Base-by-base conservation (phyloP, 2,113 vertebrate genomes). In the Dasypus novemcinctus region DNA sequence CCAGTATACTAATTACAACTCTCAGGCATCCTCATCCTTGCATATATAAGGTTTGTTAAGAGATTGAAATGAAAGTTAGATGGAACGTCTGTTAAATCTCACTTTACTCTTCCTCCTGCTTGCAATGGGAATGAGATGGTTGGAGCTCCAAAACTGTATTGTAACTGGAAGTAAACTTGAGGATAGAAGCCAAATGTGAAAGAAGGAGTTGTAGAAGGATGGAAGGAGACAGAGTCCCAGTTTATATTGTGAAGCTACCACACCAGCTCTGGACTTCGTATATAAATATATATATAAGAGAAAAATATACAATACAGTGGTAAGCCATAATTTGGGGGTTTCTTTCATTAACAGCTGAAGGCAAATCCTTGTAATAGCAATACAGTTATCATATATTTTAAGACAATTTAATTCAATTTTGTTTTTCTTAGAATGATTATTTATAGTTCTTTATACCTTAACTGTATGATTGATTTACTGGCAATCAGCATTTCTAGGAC, bases 401-500 rank as follows among this genome's bases (percentile, higher is more conserved):
- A 95, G n/a, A 57, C 31, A 63, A 17, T 79, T 29, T n/a, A 36
- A 78, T 49, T 79, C 33, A 66, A 18, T 61, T 81, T 1, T 11
- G 38, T 83, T 95, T 68, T 91, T 14, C 59, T 87, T 82, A 59
- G 13, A 69, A 75, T 96, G 29, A 82, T 64, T 84, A 10, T 13
- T 87, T 90, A 57, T 29, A 17, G 3, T 76, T 91, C n/a, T 85
- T 94, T 82, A 93, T 85, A n/a, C 11, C 25, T 92, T 71, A 88
- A 54, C 15, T 79, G 82, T 43, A 43, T 78, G n/a, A 71, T 63
- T 76, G 59, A 81, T 12, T 94, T 85, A 76, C 15, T 46, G 75
- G 63, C 2, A 74, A 7, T 46, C 25, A 88, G 3, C 15, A 66
- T 72, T 68, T 68, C 38, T 33, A 76, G 21, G 7, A 38, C 14